Base-by-base conservation (phyloP, 2,797 vertebrate species). In the Pachyuromys duprasi region DNA sequence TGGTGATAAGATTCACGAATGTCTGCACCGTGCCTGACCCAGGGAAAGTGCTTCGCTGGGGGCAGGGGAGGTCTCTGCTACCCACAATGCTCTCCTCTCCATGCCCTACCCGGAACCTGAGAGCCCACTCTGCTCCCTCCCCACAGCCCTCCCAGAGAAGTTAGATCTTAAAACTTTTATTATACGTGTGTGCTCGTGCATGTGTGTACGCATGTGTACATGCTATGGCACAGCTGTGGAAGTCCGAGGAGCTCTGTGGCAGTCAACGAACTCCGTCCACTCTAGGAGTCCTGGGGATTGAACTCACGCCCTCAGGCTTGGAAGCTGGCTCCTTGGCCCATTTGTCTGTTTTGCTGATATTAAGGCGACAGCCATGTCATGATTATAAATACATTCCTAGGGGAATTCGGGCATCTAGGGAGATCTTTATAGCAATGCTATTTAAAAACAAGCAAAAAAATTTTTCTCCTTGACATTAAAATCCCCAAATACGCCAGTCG, bases 1-100 rank as follows among this genome's bases (percentile, higher is more conserved):
- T 88, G 39, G n/a, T 20, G 96, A 97, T 95, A 95, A 82, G 80
- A 55, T 89, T 81, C 82, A 42, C 22, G 83, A 86, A 80, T 42
- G 26, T 42, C 82, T 84, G 89, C 20, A 75, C 96, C 60, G 1
- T 2, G 55, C 31, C 63, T 93, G 88, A 76, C 89, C 92, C 90
- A 80, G 83, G 76, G 70, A 49, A 93, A 92, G 67, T 0, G 31
- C 33, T 22, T 20, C 45, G 22, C 22, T 90, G 72, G 57, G 17
- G 69, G n/a, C n/a, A n/a, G n/a, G 45, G 49, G 45, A n/a, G 69
- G 72, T 60, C 83, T 84, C 60, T 55, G 67, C 79, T 39, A 33
- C 83, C 39, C 28, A 39, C 42, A 55, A 18, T 0, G 2, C 22
- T 63, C 24, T 75, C 65, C 28, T 63, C 53, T 89, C 60, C 42